A percentile compares a stretch with the other conserved stretches of the same genome.
These are phyloP conservation scores for Ammospiza nelsoni DNA, from an alignment of 2,113 vertebrate genomes.

Conservation along the genomic window DNA sequence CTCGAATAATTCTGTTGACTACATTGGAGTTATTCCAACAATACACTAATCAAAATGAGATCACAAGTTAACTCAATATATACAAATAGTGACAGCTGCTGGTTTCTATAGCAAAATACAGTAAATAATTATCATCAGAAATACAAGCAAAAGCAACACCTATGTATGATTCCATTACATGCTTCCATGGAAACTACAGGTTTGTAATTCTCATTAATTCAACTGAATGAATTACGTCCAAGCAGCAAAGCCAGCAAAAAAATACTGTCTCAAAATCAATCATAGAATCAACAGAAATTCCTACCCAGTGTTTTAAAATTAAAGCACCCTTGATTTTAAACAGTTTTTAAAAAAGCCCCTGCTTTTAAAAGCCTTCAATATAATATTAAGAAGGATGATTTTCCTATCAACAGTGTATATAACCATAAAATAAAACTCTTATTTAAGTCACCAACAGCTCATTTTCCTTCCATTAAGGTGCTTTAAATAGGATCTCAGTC, in stretches of 20 bases:
- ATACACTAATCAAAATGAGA: slow-evolving; percentile 47
- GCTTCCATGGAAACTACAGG: not conserved
- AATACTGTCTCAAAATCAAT: not conserved
- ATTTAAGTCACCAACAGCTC: not conserved
- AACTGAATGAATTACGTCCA: not conserved
- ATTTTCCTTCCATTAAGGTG: not conserved
- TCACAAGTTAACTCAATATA: slow-evolving; percentile 39
- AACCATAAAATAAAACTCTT: not conserved
- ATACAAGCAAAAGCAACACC: slow-evolving; percentile 31
- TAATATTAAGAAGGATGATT: not conserved
- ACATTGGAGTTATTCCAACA: slow-evolving; percentile 43
- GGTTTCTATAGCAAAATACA: slow-evolving; percentile 60
- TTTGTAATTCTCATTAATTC: not conserved
- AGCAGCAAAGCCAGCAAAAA: not conserved
- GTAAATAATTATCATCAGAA: slow-evolving; percentile 32
- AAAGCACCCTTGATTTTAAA: not conserved
- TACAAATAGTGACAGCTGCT: slow-evolving; percentile 50
- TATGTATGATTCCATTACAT: not conserved
- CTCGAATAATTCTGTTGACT: slow-evolving; percentile 17
- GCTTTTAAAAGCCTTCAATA: not conserved
- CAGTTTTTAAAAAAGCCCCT: accelerated
- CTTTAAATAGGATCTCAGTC: not conserved
- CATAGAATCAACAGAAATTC: not conserved
- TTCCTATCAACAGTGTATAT: not conserved
- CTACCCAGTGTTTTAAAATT: not conserved